Evolutionary conservation across 53 echinoderm and acorn worm genomes (phyloP), one percentile per base, ranked within the genome.

Genomic region (Arbacia lixula): DNA sequence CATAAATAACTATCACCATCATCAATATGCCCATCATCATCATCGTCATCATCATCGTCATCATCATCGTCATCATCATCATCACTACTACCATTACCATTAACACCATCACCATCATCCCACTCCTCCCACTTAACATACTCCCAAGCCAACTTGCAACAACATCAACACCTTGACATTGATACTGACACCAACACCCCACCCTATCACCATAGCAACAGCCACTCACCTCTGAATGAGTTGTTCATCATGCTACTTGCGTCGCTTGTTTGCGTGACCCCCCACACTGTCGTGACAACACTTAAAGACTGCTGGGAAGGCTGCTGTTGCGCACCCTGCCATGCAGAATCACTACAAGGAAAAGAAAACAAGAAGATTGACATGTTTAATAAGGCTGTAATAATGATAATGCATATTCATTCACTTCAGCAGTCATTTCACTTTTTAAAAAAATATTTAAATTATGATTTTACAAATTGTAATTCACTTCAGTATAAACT

Each of bases 231-330:
- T 85, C 89, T 51, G 64, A 89, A 85, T 64, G 94, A 91, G 89
- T 92, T 96, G 60, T 93, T 93, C 11, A 88, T 89, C 54, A 93
- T 76, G 36, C 74, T 91, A 87, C 67, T 87, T 34, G 86, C 88
- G 43, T 96, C 91, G 62, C 83, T 98, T 30, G 98, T 92, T 52
- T 98, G 98, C 22, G 93, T 88, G 39, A 94, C 94, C 43, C 94
- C 98, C 94, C 98, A 98, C 85, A 98, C 94, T 40, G 98, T 98
- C 16, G 98, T 94, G 41, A 98, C 98, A 31, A 98, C 98, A 80
- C 98, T 98, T 75, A 98, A 87, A 77, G 98, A 92, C 88, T 94
- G 98, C 90, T 92, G 92, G 63, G 92, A 79, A 73, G 88, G 90
- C 83, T 98, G 98, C 80, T 93, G 93, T 50, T 81, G 80, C 52